Evolutionary conservation across 2,113 vertebrate genomes (phyloP).

Genomic region (Todiramphus saurophagus): DNA sequence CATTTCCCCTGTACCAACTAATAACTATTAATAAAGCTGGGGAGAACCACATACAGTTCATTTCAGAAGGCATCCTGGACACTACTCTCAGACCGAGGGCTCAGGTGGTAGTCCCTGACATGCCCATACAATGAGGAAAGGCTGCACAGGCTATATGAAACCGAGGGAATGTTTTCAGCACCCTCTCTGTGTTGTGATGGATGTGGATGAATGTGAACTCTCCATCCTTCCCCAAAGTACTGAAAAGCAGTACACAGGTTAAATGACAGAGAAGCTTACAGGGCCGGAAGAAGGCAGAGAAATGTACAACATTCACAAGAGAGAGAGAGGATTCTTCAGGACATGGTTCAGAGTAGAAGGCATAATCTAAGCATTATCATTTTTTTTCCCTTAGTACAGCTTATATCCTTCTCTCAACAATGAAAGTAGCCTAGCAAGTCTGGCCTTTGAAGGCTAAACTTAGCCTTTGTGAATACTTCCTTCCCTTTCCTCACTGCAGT

Average conservation of each 20-base stretch:
- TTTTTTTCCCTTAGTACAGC: background rate
- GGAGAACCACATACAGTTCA: background rate
- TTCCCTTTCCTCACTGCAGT: background rate
- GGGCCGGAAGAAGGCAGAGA: background rate
- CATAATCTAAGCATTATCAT: background rate
- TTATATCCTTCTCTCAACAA: background rate
- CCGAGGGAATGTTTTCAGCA: background rate
- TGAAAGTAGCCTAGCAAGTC: background rate
- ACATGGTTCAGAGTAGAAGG: background rate
- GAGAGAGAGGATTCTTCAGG: background rate
- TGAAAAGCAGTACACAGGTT: background rate
- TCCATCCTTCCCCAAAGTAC: background rate
- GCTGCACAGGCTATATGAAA: background rate
- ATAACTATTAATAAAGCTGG: background rate
- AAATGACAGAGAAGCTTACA: background rate
- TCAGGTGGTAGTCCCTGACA: background rate
- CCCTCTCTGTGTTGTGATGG: background rate
- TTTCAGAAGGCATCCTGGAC: background rate
- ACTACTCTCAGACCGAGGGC: background rate
- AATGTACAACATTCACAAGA: background rate
- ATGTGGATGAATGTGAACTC: background rate
- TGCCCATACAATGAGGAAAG: background rate
- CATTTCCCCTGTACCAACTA: background rate
- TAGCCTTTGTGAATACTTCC: background rate
- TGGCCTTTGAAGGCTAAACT: background rate